Evolutionary conservation across 2,797 vertebrate genomes (phyloP), one percentile per base, ranked within the genome.

Genomic region (Cottoperca gobio): DNA sequence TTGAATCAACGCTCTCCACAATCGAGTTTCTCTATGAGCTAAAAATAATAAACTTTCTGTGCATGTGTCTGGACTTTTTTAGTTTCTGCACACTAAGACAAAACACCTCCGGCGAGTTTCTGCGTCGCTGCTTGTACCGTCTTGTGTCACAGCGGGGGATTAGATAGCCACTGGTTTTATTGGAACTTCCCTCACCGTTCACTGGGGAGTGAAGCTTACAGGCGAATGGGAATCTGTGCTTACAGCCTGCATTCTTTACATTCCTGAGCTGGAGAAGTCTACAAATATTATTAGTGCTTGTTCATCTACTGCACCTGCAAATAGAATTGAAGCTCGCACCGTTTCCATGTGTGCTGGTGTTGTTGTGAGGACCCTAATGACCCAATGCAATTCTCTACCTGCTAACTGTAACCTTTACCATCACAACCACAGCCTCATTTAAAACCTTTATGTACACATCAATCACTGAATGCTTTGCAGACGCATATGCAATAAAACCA

Each of bases 261-360:
- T 93, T 91, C 86, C 86, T 70, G n/a, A 52, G 57, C 70, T 45
- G 76, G 67, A 80, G 54, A 84, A 46, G 75, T 67, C 35, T 45
- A 70, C 77, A 91, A 93, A 94, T 93, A 92, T 94, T 93, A 87
- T 91, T 89, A 81, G 82, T 89, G 89, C 81, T 49, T 63, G 74
- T 88, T 86, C 79, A 64, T 70, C 66, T 49, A 0, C 70, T 76
- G 78, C 87, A 92, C 85, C 91, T 91, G 89, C 73, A 78, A 83
- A 62, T 43, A 42, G 28, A 45, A 13, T 23, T 6, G 14, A 11
- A 66, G 43, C 21, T 48, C 46, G 37, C 21, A 35, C 24, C 9
- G n/a, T n/a, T n/a, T n/a, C n/a, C n/a, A n/a, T n/a, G n/a, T n/a
- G n/a, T n/a, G n/a, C n/a, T n/a, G n/a, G n/a, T n/a, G n/a, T n/a